These are phyloP conservation scores for Microplitis mediator DNA, from an alignment of 1,140 invertebrate genomes.

Conservation along the genomic window DNA sequence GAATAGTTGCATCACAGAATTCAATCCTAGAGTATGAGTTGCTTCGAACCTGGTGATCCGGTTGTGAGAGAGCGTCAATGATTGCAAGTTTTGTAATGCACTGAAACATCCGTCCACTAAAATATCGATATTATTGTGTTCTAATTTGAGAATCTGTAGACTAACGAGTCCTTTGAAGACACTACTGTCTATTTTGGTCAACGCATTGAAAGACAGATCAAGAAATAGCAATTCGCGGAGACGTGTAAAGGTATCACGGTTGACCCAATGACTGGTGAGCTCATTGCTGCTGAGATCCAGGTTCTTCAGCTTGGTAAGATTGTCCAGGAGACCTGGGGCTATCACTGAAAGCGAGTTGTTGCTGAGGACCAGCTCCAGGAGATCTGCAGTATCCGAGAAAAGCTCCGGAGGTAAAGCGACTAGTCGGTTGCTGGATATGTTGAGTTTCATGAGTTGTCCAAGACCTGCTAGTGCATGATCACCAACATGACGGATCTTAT, in stretches of 20 bases:
- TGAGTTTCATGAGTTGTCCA: slow-evolving; percentile 70
- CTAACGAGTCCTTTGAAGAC: slow-evolving; percentile 78
- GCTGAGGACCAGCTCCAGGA: slow-evolving; percentile 76
- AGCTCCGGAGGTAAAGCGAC: slow-evolving; percentile 76
- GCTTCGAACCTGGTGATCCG: slow-evolving; percentile 72
- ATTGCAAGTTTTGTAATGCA: slow-evolving; percentile 77
- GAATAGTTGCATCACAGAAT: slow-evolving; percentile 74
- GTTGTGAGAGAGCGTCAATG: slow-evolving; percentile 76
- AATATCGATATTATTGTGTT: slow-evolving; percentile 75
- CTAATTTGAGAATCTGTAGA: slow-evolving; percentile 77
- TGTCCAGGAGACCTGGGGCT: slow-evolving; percentile 76
- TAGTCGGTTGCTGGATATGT: slow-evolving; percentile 79
- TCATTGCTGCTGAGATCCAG: slow-evolving; percentile 80
- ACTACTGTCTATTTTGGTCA: slow-evolving; percentile 72
- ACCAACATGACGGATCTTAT: slow-evolving; percentile 73
- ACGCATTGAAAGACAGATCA: slow-evolving; percentile 76
- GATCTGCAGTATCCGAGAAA: slow-evolving; percentile 70
- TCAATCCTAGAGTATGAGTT: slow-evolving; percentile 74
- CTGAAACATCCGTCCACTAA: slow-evolving; percentile 77
- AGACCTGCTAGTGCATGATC: slow-evolving; percentile 76
- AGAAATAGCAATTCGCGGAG: slow-evolving; percentile 75
- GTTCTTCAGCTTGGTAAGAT: slow-evolving; percentile 75
- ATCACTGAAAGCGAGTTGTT: slow-evolving; percentile 81
- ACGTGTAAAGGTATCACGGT: slow-evolving; percentile 77
- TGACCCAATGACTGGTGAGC: slow-evolving; percentile 80